Base-by-base conservation (phyloP, 1,140 invertebrate species). In the Eciton burchellii region DNA sequence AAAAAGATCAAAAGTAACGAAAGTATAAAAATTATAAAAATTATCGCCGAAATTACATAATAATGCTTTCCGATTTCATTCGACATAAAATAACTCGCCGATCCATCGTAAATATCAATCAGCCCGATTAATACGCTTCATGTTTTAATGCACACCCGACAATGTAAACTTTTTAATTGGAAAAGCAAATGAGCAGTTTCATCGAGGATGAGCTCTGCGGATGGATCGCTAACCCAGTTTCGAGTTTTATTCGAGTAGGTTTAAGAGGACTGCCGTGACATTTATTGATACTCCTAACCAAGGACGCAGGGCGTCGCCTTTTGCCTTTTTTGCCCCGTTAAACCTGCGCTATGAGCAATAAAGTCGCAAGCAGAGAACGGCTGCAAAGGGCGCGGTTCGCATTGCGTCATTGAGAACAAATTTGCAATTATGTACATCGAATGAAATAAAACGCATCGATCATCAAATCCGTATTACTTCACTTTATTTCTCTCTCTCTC, bases 261-360 rank as follows among this genome's bases (percentile, higher is more conserved):
- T 73, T 52, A 85, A 81, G 84, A 84, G 85, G 84, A 52, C 24
- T 57, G 47, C 62, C 47, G 26, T 71, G 83, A 88, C 86, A 62
- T 88, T 88, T 88, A 88, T 88, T 86, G 83, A 88, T 85, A 82
- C 68, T 77, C 54, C 24, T 43, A 56, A 24, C 63, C 85, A 72
- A 87, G 81, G 74, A 84, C 82, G 57, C 11, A 82, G 83, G 83
- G 86, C 71, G 85, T 87, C 72, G 85, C 82, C 85, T 84, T 82
- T 81, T 70, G 56, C 68, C 73, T 60, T 82, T 76, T 59, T 73
- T 52, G 56, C 43, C 47, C 71, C 21, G 56, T 77, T 66, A 72
- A 82, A 70, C 65, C 49, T 29, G 41, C 65, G 74, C 72, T 52
- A 82, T 57, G 60, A 52, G 43, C 66, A 70, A 73, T 87, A 79